Evolutionary conservation across 2,797 vertebrate genomes (phyloP), one percentile per base, ranked within the genome.

Genomic region (Lycodopsis pacificus): DNA sequence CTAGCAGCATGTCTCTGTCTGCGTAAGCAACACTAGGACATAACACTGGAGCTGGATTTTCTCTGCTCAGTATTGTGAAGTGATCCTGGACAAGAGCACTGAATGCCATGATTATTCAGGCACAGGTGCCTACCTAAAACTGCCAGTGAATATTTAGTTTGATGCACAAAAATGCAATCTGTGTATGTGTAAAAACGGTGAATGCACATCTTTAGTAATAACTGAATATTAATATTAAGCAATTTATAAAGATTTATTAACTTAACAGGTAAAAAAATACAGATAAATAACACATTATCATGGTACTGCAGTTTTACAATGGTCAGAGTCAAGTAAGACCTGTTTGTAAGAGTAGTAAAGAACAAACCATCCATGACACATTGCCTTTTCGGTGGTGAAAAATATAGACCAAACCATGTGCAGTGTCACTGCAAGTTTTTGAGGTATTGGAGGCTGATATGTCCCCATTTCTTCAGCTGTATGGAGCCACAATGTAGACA

Each of bases 241-340:
- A 80, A 73, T 77, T 86, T 87, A 88, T 79, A 87, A 91, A 92
- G 76, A 73, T 91, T 91, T 92, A 90, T 93, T 91, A 81, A 86
- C 44, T 89, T 85, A 85, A 81, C 65, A 75, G 20, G 68, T 89
- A 87, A 68, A 93, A 34, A 92, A 91, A 88, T 83, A 86, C 80
- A 86, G 73, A 88, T 87, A 89, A 89, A 88, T 87, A 91, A 76
- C 51, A 76, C 62, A 71, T 64, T 65, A 17, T 64, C 40, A 65
- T 34, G 25, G 30, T 70, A 70, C 61, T 71, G 42, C 9, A 51
- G 56, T 77, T 76, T 71, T 38, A 56, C 42, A 71, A 57, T 40
- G 58, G 22, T 70, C 36, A 56, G 10, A 80, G 36, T 87, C 65
- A 74, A 73, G 53, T 67, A 61, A 58, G 53, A 81, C 27, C 62